A percentile compares a stretch with the other conserved stretches of the same genome.
Evolutionary conservation across 2,888 invertebrate genomes (phyloP).

Genomic region (Dryocosmus kuriphilus): DNA sequence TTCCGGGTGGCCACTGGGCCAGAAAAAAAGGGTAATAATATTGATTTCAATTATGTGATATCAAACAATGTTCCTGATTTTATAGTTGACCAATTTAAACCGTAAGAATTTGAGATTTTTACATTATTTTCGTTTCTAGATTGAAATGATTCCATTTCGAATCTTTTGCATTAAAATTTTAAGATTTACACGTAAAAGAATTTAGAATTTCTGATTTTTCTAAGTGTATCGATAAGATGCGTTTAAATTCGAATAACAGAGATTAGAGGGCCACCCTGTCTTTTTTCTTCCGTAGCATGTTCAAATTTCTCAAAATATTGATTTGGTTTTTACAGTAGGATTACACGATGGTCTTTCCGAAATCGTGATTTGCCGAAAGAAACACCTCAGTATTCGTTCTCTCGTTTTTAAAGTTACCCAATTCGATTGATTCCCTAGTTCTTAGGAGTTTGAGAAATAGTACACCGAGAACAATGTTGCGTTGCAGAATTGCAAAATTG

Average conservation of each 20-base stretch:
- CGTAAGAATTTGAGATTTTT: too few species aligned
- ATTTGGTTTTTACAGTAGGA: background rate
- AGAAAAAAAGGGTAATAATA: background rate
- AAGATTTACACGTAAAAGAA: too few species aligned
- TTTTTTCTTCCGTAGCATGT: background rate
- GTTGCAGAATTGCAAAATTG: background rate
- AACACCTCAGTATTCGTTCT: background rate
- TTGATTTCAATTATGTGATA: too few species aligned
- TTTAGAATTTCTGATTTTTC: too few species aligned
- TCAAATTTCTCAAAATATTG: background rate
- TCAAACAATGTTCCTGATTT: too few species aligned
- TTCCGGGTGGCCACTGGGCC: background rate
- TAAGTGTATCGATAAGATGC: too few species aligned
- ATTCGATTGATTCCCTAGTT: slow-evolving; percentile 6
- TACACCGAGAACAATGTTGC: slow-evolving; percentile 6
- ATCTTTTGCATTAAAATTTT: too few species aligned
- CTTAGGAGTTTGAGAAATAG: background rate
- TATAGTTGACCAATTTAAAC: too few species aligned
- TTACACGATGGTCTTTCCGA: background rate
- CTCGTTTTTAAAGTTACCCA: background rate
- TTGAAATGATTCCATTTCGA: too few species aligned
- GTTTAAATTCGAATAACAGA: too few species aligned
- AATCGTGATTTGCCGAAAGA: background rate
- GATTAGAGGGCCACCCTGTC: background rate
- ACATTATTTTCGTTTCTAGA: too few species aligned